phyloP scores from a whole-genome alignment of 2,113 vertebrate genomes.

The Sterna hirundo region DNA sequence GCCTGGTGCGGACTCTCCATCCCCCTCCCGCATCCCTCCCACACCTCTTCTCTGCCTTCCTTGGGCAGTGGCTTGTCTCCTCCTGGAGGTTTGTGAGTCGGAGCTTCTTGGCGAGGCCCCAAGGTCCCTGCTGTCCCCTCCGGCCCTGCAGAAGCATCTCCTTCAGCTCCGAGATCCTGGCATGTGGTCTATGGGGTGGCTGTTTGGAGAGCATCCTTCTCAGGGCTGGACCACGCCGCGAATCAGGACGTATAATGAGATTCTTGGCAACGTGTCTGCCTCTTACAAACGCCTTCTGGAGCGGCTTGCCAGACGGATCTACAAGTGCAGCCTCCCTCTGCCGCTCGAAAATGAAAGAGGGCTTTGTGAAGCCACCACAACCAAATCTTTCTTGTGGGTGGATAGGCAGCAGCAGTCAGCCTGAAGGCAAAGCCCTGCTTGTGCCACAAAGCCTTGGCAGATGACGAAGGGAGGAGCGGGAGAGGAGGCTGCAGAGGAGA shows the following conservation, averaged over 20 bases:
- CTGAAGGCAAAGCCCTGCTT: neutral
- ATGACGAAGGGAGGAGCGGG: neutral
- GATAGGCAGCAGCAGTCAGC: neutral
- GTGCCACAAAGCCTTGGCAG: neutral
- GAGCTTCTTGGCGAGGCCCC: neutral
- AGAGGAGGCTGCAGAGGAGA: neutral
- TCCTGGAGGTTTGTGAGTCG: neutral
- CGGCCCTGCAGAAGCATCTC: neutral
- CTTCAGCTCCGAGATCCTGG: neutral
- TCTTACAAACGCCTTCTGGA: slow-evolving; percentile 34
- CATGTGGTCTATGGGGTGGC: fast-evolving
- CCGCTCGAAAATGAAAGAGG: slow-evolving; percentile 6
- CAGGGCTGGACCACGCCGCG: neutral
- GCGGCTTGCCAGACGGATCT: neutral
- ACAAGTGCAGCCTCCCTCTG: neutral
- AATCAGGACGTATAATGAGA: neutral
- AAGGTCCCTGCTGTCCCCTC: neutral
- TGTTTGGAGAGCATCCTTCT: neutral
- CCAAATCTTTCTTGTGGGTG: neutral
- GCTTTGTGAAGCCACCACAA: slow-evolving; percentile 26
- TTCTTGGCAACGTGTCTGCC: slow-evolving; percentile 15
- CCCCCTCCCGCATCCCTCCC: neutral
- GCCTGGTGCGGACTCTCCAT: neutral
- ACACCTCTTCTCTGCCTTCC: neutral
- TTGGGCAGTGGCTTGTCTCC: neutral